These are phyloP conservation scores for Himantopus leucocephalus DNA, from an alignment of 2,113 vertebrate species.

Conservation along the genomic window DNA sequence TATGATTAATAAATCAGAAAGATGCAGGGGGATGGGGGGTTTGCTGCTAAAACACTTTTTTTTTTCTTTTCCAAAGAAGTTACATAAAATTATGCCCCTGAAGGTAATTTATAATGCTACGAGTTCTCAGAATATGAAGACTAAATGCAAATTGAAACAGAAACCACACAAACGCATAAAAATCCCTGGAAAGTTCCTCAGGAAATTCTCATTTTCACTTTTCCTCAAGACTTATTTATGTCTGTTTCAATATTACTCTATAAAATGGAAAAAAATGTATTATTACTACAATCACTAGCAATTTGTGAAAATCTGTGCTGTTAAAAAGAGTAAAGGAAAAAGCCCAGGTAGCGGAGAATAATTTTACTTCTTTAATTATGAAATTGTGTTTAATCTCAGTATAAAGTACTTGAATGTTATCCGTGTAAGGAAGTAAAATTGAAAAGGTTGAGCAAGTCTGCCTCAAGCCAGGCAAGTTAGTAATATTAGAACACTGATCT, in stretches of 20 bases:
- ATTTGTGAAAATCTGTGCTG: background rate
- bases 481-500: background rate
- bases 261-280: background rate
- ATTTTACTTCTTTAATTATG: background rate
- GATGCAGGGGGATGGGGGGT: fast-evolving
- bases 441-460: background rate
- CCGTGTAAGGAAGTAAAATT: background rate
- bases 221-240: background rate
- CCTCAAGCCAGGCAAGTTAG: background rate
- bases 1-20: background rate
- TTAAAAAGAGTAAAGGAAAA: background rate
- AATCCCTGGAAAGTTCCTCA: fast-evolving
- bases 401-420: background rate
- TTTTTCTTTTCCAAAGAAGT: background rate
- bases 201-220: fast-evolving
- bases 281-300: background rate
- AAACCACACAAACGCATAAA: background rate
- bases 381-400: background rate
- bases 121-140: background rate
- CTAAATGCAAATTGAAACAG: background rate
- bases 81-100: background rate
- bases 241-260: background rate
- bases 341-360: fast-evolving
- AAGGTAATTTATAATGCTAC: background rate
- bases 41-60: background rate